phyloP scores from a whole-genome alignment of 2,888 invertebrate species.

The Pyrocoelia pectoralis region DNA sequence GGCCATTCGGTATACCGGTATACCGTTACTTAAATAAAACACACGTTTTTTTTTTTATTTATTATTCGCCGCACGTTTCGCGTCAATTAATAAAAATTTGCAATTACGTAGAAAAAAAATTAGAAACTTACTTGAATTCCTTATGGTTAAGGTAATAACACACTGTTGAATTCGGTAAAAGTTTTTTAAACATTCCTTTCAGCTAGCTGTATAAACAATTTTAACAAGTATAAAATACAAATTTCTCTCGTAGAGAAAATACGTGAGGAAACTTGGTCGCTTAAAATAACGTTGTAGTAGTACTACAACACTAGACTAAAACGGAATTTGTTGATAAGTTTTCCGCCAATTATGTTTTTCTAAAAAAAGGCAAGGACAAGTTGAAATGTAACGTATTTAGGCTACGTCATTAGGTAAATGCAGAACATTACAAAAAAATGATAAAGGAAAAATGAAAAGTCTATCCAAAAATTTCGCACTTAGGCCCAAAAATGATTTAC shows the following conservation, averaged over 20 bases:
- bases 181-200: constrained; percentile 18
- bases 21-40: constrained; percentile 32
- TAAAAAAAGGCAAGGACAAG: too few relatives aligned
- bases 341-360: neutral
- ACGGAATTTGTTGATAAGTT: neutral
- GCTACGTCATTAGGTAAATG: too few relatives aligned
- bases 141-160: neutral
- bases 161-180: constrained; percentile 14
- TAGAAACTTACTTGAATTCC: constrained; percentile 8
- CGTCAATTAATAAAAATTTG: neutral
- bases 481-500: too few relatives aligned
- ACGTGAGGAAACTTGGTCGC: too few relatives aligned
- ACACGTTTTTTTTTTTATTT: neutral
- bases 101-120: neutral
- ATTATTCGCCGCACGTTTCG: neutral
- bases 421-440: too few relatives aligned
- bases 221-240: neutral
- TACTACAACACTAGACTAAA: neutral
- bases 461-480: too few relatives aligned
- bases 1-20: constrained; percentile 20
- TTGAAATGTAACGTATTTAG: too few relatives aligned
- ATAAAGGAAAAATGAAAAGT: too few relatives aligned
- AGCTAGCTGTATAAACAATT: constrained; percentile 6
- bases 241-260: too few relatives aligned
- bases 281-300: too few relatives aligned